phyloP scores from a whole-genome alignment of 2,113 vertebrate genomes.

The Oenanthe melanoleuca region DNA sequence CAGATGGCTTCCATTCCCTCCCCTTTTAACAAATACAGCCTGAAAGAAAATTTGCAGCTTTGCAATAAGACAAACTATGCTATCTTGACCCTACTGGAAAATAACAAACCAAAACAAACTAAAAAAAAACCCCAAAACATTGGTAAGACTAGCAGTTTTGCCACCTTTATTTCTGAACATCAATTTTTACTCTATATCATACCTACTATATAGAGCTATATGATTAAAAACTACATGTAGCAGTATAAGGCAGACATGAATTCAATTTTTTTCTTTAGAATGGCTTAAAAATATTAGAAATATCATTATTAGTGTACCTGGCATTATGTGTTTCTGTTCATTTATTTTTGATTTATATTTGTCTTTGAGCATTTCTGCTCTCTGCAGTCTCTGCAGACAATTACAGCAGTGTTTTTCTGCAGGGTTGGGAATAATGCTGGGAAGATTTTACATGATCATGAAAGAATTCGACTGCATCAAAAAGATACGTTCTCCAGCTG shows the following conservation, averaged over 20 bases:
- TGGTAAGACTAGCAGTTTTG: not conserved
- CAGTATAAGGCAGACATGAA: not conserved
- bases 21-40: not conserved
- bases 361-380: not conserved
- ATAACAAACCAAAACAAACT: not conserved
- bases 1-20: not conserved
- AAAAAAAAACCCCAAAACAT: rapidly evolving
- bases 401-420: not conserved
- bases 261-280: not conserved
- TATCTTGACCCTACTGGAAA: not conserved
- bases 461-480: not conserved
- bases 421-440: not conserved
- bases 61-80: not conserved
- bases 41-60: not conserved
- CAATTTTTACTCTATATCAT: not conserved
- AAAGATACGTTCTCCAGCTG: not conserved
- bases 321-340: not conserved
- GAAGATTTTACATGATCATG: not conserved
- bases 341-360: not conserved
- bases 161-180: not conserved
- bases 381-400: not conserved
- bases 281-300: not conserved
- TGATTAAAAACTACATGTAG: not conserved
- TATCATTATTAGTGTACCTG: not conserved
- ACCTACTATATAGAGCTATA: not conserved